Base-by-base conservation (phyloP, 1,140 invertebrate genomes). In the Cepaea nemoralis region DNA sequence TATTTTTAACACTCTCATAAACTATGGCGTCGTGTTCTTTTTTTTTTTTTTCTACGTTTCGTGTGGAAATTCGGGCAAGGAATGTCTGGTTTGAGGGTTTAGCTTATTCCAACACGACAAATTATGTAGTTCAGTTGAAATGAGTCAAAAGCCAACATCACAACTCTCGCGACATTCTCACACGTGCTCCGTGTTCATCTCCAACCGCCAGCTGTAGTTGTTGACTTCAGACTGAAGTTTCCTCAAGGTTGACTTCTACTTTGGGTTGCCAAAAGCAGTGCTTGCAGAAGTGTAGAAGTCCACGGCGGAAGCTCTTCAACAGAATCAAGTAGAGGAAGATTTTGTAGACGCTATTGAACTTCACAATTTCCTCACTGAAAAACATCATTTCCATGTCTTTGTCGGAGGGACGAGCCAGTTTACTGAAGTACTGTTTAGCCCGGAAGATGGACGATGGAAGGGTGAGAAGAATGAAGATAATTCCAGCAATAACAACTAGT, bases 341-440 rank as follows among this genome's bases (percentile, higher is more conserved):
- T 37, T 80, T 80, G 35, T 71, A 70, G 1, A 73, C 59, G 24
- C 67, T 73, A 45, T 80, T 80, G 37, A 80, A 70, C 78, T 80
- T 73, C 5, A 80, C 78, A 0, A 66, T 16, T 16, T 71, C 67
- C 59, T 80, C 78, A 14, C 33, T 16, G 2, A 80, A 39, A 10
- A 35, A n/a, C 67, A 55, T 70, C 1, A 59, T 39, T 35, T 71
- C 31, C 27, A 80, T 80, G 27, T 80, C 78, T n/a, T 37, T 16
- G 40, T 14, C 10, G 1, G 78, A 37, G 6, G 69, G 78, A 0
- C 66, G 39, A 16, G 6, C 19, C 0, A 33, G 22, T 22, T 37
- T 50, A 1, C 45, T 27, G 22, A 70, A 71, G 27, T 24, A 33
- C 31, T 27, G 37, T 35, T 71, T 80, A 24, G 66, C 77, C 1